These are phyloP conservation scores for Axis porcinus DNA, from an alignment of 2,113 vertebrate genomes.

Conservation along the genomic window DNA sequence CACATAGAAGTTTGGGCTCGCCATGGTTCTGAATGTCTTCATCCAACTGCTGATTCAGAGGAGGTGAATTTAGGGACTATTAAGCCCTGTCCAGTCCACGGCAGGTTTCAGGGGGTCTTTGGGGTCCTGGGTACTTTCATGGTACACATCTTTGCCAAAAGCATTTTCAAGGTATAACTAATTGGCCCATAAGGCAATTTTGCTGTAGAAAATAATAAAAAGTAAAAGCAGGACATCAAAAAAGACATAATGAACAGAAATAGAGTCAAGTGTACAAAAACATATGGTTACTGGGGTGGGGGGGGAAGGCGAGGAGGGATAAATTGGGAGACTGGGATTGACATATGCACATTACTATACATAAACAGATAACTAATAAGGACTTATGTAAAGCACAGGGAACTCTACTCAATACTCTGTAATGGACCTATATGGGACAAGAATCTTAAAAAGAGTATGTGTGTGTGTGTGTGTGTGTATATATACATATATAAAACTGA, in stretches of 20 bases:
- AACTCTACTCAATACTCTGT: not conserved
- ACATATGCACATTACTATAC: not conserved
- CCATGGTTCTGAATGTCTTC: not conserved
- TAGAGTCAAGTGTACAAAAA: not conserved
- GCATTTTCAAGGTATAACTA: not conserved
- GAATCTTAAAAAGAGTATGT: not conserved
- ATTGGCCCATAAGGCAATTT: not conserved
- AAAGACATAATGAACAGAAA: not conserved
- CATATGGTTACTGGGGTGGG: not conserved
- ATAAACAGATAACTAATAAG: not conserved
- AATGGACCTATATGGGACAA: not conserved
- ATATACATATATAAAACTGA: not conserved
- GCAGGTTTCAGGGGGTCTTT: not conserved
- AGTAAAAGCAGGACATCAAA: not conserved
- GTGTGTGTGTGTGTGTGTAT: fast-evolving
- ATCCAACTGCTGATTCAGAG: not conserved
- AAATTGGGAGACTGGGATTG: not conserved
- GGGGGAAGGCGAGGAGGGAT: not conserved
- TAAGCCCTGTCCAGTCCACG: not conserved
- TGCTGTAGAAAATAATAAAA: not conserved
- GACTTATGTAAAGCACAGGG: not conserved
- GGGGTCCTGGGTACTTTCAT: not conserved
- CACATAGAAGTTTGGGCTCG: not conserved
- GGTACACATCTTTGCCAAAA: not conserved
- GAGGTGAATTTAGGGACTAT: not conserved